Base-by-base conservation (phyloP, 2,888 invertebrate species). In the Uropetala carovei region DNA sequence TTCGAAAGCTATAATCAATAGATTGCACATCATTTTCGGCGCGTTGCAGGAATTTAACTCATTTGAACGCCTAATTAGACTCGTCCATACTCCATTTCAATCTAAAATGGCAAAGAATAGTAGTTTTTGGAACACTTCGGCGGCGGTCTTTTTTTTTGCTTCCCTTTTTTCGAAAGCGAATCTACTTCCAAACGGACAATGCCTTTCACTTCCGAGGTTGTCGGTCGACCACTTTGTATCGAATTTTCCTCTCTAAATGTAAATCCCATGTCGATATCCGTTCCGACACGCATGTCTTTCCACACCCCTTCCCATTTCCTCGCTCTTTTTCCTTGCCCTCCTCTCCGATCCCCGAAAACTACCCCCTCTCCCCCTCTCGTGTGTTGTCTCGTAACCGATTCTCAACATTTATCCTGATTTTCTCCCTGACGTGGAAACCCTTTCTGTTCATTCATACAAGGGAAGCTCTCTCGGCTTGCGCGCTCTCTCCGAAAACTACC, bases 251-350 rank as follows among this genome's bases (percentile, higher is more conserved):
- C 64, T 89, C 89, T 64, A 89, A 89, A 89, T 89, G 89, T 89
- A 89, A 89, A 89, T 89, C 89, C 64, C 89, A n/a, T 89, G 89
- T 89, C 89, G 89, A 89, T 89, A 89, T 89, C 64, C 89, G 89
- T 13, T 56, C 64, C 64, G 27, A 89, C 89, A 89, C 64, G 68
- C 89, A 89, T 89, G 60, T 64, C 89, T 60, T 68, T 64, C 43
- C 43, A 43, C 86, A 86, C 27, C 86, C 86, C 83, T 18, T 13
- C 27, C 43, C 43, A 27, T 18, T 11, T 13, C 11, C 82, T 43
- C 2, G n/a, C 3, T 22, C 11, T 16, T 18, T 16, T 16, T 7
- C 82, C 30, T 13, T 30, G 16, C 11, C 13, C 30, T 14, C 14
- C 7, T 30, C 30, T 13, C 13, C 82, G 14, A 64, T 64, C n/a